Evolutionary conservation across 2,888 invertebrate species (phyloP), one percentile per base, ranked within the genome.

Genomic region (Acleris laterana): DNA sequence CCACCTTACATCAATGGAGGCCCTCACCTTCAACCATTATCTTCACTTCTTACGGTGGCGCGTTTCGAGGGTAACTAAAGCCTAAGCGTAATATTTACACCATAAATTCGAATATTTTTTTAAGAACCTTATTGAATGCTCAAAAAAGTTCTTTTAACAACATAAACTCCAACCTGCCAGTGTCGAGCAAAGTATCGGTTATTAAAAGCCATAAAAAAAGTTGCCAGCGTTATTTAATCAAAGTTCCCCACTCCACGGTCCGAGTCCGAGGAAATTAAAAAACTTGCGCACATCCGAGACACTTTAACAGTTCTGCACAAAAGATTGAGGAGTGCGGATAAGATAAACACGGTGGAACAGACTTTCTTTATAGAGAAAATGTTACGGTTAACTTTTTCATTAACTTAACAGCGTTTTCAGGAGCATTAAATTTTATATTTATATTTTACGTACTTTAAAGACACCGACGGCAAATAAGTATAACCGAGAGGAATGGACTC

Each of bases 201-300:
- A 66, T 66, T 66, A 66, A 62, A 66, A 62, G 66, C 48, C 66
- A 62, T 66, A 66, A 66, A 65, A 38, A 63, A 66, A 66, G 61
- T 66, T 62, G 62, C 38, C 62, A 57, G 51, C 66, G 66, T 66
- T 66, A 66, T 66, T 66, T 66, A 66, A 66, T 66, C 66, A 66
- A 62, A 62, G 57, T 65, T 60, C 55, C 55, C 28, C 53, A 53
- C 55, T 66, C 56, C 56, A 61, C 62, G 62, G 61, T 62, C 66
- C 44, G 62, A 56, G 49, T 52, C 48, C 28, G 51, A 44, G 66
- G 62, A 66, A 66, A 62, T 66, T 66, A 66, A 66, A 66, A 66
- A 66, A 66, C 66, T 66, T 66, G 66, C 51, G 62, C 62, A 61
- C 66, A 52, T 57, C 62, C 51, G 51, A 62, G 56, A 66, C 66